Conservation (phyloP, 2,797 vertebrate species). For the Vespertilio murinus region DNA sequence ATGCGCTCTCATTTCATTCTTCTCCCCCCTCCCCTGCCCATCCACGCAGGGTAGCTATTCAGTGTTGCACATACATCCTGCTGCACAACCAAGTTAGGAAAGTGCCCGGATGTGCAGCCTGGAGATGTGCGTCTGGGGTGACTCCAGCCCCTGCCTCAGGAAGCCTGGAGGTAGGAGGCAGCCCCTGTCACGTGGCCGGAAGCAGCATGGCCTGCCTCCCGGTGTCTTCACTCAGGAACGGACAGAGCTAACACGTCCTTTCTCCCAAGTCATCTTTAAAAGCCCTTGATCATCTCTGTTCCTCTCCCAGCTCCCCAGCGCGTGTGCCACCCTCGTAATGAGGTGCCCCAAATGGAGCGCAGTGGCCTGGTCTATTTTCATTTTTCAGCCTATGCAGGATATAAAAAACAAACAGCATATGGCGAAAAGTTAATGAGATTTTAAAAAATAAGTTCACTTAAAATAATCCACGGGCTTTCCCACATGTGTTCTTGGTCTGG, state of each 20-base stretch:
- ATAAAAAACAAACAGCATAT: conserved; percentile 76
- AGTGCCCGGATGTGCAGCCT: neutral
- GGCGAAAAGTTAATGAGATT: conserved; percentile 76
- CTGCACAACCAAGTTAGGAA: neutral
- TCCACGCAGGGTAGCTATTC: neutral
- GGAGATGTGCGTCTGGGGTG: neutral
- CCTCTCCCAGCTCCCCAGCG: conserved; percentile 15
- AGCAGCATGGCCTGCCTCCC: neutral
- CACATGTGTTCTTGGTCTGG: conserved; percentile 57
- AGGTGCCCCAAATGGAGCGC: conserved; percentile 8
- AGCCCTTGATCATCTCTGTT: conserved; percentile 13
- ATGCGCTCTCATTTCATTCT: neutral
- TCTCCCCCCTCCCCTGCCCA: too few relatives aligned
- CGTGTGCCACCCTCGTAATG: neutral
- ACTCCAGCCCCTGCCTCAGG: neutral
- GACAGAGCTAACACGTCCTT: neutral
- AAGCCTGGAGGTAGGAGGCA: neutral
- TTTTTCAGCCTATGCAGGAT: conserved; percentile 58
- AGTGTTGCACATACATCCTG: neutral
- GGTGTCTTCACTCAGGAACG: neutral
- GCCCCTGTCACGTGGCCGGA: neutral
- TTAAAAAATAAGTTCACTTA: conserved; percentile 72
- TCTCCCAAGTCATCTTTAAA: conserved; percentile 14
- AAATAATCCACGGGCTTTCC: conserved; percentile 75
- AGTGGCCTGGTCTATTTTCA: conserved; percentile 62